phyloP scores from a whole-genome alignment of 2,113 vertebrate genomes.

The Heptranchias perlo region DNA sequence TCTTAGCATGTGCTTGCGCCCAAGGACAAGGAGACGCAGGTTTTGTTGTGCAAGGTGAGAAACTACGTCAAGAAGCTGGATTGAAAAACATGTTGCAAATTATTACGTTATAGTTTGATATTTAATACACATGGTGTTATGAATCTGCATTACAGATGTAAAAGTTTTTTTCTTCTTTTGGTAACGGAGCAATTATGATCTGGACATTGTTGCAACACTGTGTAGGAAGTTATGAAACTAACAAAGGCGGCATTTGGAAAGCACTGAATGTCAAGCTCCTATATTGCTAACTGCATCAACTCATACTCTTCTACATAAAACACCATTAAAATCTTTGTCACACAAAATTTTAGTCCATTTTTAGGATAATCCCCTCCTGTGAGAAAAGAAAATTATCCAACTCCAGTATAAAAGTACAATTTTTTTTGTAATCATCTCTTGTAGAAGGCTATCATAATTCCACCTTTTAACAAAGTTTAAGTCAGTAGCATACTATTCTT shows the following conservation, averaged over 20 bases:
- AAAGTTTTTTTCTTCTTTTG: not conserved
- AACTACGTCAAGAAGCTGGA: slow-evolving; percentile 74
- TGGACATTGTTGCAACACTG: not conserved
- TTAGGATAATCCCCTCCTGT: not conserved
- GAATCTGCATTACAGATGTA: not conserved
- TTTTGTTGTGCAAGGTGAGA: slow-evolving; percentile 63
- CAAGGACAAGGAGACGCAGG: slow-evolving; percentile 72
- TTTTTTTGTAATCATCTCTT: not conserved
- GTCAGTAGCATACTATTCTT: not conserved
- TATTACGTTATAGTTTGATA: not conserved
- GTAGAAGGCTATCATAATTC: not conserved
- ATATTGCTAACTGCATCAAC: not conserved
- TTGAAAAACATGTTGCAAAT: slow-evolving; percentile 42
- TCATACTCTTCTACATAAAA: not conserved
- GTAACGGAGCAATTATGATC: not conserved
- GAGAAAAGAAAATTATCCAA: not conserved
- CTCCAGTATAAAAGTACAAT: not conserved
- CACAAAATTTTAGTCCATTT: not conserved
- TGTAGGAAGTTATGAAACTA: slow-evolving; percentile 2
- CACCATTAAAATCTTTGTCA: not conserved
- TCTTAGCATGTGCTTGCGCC: slow-evolving; percentile 85
- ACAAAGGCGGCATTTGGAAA: slow-evolving; percentile 21
- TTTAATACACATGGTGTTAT: not conserved
- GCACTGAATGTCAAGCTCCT: not conserved
- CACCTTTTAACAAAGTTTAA: not conserved